These are phyloP conservation scores for Quiscalus mexicanus DNA, from an alignment of 2,113 vertebrate species.

Conservation along the genomic window DNA sequence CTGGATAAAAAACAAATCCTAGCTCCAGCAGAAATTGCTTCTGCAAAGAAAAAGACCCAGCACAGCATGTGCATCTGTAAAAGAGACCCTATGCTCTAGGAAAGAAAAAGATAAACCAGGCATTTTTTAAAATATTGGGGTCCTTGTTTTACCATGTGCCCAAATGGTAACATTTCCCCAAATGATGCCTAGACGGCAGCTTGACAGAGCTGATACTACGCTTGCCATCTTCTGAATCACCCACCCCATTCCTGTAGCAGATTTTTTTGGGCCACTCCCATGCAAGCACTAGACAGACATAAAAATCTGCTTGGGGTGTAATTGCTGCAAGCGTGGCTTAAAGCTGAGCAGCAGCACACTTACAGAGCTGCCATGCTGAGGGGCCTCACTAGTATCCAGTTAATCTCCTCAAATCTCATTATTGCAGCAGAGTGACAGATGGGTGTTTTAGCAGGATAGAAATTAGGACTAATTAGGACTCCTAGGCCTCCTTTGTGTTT, in stretches of 20 bases:
- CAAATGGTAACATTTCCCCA: not conserved
- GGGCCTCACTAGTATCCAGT: not conserved
- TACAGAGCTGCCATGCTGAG: not conserved
- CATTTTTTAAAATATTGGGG: not conserved
- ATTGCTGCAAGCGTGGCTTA: not conserved
- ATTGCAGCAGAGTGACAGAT: conserved; percentile 38
- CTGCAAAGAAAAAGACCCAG: not conserved
- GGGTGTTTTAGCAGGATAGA: conserved; percentile 32
- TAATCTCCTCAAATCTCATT: conserved; percentile 58
- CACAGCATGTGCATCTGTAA: not conserved
- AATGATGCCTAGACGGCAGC: not conserved
- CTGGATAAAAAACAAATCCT: not conserved
- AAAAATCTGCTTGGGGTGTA: not conserved
- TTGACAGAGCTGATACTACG: not conserved
- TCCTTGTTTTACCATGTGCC: not conserved
- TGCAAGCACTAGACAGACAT: not conserved
- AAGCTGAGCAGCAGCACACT: not conserved
- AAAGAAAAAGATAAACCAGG: not conserved
- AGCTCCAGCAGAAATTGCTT: not conserved
- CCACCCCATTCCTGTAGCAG: not conserved
- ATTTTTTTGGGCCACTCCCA: not conserved
- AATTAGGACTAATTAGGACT: conserved; percentile 52
- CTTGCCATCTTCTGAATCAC: conserved; percentile 30
- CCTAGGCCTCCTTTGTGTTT: not conserved
- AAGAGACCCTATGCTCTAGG: not conserved